These are phyloP conservation scores for Dascyllus trimaculatus DNA, from an alignment of 2,113 vertebrate genomes.

Conservation along the genomic window DNA sequence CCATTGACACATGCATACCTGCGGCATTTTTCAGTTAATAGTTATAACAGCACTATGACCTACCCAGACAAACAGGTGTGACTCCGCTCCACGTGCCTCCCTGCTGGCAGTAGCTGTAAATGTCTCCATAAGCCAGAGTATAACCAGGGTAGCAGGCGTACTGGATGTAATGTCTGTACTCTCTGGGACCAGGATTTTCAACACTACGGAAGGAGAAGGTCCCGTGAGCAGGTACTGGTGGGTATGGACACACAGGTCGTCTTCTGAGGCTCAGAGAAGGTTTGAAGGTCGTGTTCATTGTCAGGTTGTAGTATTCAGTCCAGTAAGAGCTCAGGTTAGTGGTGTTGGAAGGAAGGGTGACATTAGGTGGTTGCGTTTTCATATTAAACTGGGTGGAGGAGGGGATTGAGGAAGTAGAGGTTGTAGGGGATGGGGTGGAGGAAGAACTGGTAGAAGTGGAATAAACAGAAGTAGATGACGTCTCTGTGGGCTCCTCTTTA, in stretches of 20 bases:
- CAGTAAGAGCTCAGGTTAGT: too few species aligned
- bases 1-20: too few species aligned
- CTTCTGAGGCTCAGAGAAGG: slow-evolving; percentile 10
- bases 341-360: not conserved
- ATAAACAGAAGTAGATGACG: slow-evolving; percentile 6
- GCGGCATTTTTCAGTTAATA: not conserved
- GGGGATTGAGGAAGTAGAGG: not conserved
- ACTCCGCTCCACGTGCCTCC: slow-evolving; percentile 78
- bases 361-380: not conserved
- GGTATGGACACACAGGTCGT: slow-evolving; percentile 70
- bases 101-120: slow-evolving; percentile 78
- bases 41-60: not conserved
- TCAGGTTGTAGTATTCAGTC: not conserved
- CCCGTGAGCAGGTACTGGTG: slow-evolving; percentile 76
- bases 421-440: not conserved
- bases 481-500: slow-evolving; percentile 5
- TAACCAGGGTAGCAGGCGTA: slow-evolving; percentile 82
- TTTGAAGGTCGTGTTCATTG: not conserved
- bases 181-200: slow-evolving; percentile 58
- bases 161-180: slow-evolving; percentile 78
- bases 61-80: slow-evolving; percentile 80
- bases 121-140: slow-evolving; percentile 76
- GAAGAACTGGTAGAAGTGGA: not conserved
- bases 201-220: slow-evolving; percentile 78
- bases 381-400: not conserved